phyloP scores from a whole-genome alignment of 2,888 invertebrate species.

The Sclerodermus sp. region DNA sequence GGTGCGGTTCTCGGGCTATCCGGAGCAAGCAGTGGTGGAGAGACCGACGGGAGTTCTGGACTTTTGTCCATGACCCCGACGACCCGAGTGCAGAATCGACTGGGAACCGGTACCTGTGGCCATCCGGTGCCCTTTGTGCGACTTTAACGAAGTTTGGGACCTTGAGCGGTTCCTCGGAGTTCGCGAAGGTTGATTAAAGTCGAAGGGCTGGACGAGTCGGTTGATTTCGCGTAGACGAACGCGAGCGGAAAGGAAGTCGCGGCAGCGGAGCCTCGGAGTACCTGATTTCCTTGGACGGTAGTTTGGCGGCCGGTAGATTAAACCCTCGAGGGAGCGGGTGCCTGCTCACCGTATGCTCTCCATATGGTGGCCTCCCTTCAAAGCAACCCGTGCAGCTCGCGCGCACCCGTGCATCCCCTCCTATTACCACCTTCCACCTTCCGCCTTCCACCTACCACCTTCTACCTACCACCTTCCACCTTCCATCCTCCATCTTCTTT shows the following conservation, averaged over 20 bases:
- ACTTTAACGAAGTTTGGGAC: no score
- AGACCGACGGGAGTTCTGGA: no score
- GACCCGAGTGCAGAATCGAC: no score
- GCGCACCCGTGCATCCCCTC: not conserved
- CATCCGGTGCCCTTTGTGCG: no score
- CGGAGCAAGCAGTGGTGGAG: no score
- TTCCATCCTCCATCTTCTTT: not conserved
- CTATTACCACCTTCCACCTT: constrained; percentile 10
- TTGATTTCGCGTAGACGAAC: no score
- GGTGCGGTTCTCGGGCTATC: no score
- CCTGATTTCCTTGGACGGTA: constrained; percentile 51
- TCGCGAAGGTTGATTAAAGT: no score
- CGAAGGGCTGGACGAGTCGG: no score
- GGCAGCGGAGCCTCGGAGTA: constrained; percentile 26
- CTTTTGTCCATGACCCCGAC: no score
- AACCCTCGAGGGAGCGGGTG: constrained; percentile 41
- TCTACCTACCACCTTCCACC: not conserved
- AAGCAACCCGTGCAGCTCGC: constrained; percentile 30
- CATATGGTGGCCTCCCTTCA: constrained; percentile 51
- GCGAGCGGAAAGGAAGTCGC: constrained; percentile 20
- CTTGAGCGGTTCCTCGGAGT: no score
- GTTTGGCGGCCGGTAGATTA: constrained; percentile 55
- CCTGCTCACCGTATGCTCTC: constrained; percentile 57
- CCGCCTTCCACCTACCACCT: not conserved
- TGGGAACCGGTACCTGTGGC: no score